Evolutionary conservation across 2,113 vertebrate genomes (phyloP), one percentile per base, ranked within the genome.

Genomic region (Scolopax mira): DNA sequence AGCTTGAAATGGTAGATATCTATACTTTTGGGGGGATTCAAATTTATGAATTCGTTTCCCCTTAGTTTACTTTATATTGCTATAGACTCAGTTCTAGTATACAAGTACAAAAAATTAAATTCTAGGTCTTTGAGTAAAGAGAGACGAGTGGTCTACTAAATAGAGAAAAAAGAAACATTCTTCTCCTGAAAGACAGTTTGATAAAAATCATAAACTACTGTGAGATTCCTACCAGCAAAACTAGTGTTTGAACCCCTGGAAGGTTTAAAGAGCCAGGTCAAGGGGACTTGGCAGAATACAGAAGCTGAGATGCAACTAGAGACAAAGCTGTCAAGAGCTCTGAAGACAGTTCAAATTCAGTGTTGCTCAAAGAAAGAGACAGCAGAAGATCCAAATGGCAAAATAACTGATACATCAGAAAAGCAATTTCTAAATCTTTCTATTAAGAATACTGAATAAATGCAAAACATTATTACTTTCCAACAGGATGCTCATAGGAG

Each of bases 261-360:
- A 95, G 9, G 41, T 80, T 90, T 93, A 93, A 95, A 96, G 30
- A 93, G 72, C n/a, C 79, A 92, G 79, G 90, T 93, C 88, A 94
- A 91, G 57, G 55, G 82, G 55, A 94, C 82, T 78, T 91, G 67
- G 88, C 65, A 86, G 82, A 96, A 96, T 77, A 93, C 64, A 88
- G 73, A 72, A 95, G 80, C 44, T 79, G 91, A 95, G 88, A 80
- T 57, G 83, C 9, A 92, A 94, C 66, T 74, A 94, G 60, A 82
- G 39, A 89, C 87, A 77, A 52, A 89, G 83, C 92, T 96, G 85
- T 94, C 88, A 93, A 95, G 62, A 74, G 42, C 85, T 92, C 85
- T 93, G 71, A 93, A 88, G 77, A 71, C 51, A 88, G 60, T 79
- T 96, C 91, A 93, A 72, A 94, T 49, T 64, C 86, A 69, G 52